Evolutionary conservation across 1,140 invertebrate genomes (phyloP), one percentile per base, ranked within the genome.

Genomic region (Leptinotarsa lineolata): DNA sequence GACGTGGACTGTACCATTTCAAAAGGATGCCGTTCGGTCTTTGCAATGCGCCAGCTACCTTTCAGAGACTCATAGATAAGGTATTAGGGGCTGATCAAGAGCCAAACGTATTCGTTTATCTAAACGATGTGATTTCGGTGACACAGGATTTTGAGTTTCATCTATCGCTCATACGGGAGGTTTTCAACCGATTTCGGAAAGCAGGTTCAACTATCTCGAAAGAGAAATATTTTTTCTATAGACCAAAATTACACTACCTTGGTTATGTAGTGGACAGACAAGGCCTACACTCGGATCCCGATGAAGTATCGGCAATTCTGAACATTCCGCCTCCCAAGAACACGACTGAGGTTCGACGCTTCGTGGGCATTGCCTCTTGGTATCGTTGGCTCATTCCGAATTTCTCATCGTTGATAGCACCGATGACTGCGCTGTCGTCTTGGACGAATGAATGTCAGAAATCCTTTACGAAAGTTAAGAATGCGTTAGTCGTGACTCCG

Each of bases 301-400:
- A 63, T 63, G 20, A 63, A 24, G 60, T 63, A 15, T n/a, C 67
- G 68, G 73, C 74, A 70, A 8, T 44, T 61, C 24, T 77, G 46
- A 20, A 63, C 13, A 13, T 63, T 63, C 4, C 60, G 8, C 13
- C 60, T 15, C 60, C 60, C 4, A 63, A 15, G 20, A 63, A 13
- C 3, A 63, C 78, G 4, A 82, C 79, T 44, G 39, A 61, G 16
- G 54, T 76, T 20, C 3, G 18, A 12, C 15, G 74, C 12, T 6
- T 73, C 15, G 2, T 88, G 1, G 87, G 88, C 3, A 75, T 88
- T 39, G 76, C 79, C 2, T 79, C 81, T 2, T 88, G 84, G 78
- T 86, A 86, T 73, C 59, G 81, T 30, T 68, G 81, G 46, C 87
- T 85, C 77, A 74, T 87, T 4, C 75, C 73, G 0, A 61, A 81